Conservation (phyloP, 1,140 invertebrate genomes). For the Agrilus planipennis region DNA sequence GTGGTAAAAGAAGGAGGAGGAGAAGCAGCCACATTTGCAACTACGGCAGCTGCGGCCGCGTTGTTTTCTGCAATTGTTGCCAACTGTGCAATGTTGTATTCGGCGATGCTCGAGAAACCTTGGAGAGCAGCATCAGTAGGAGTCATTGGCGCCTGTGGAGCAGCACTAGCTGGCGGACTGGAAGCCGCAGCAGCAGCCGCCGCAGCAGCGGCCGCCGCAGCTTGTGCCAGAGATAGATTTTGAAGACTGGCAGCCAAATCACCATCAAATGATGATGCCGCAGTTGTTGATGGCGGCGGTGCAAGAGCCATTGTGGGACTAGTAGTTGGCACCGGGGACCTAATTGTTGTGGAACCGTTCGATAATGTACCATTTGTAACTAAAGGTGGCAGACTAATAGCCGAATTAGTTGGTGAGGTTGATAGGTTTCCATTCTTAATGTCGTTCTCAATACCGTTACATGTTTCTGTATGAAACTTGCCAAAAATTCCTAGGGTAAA, state of each 20-base stretch:
- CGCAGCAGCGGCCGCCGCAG: slow-evolving; percentile 31
- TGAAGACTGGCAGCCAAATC: slow-evolving; percentile 31
- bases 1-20: slow-evolving; percentile 51
- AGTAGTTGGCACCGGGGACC: slow-evolving; percentile 42
- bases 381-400: slow-evolving; percentile 14
- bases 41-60: slow-evolving; percentile 47
- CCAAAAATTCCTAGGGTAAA: too few species aligned
- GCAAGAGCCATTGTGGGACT: too few species aligned
- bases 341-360: slow-evolving; percentile 38
- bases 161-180: slow-evolving; percentile 30
- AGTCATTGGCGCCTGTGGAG: slow-evolving; percentile 35
- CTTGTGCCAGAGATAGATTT: slow-evolving; percentile 37
- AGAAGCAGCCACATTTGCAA: too few species aligned
- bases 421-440: slow-evolving; percentile 6
- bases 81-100: slow-evolving; percentile 71
- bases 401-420: neutral
- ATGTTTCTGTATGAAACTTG: slow-evolving; percentile 12
- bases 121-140: slow-evolving; percentile 31
- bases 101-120: slow-evolving; percentile 59
- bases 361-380: slow-evolving; percentile 19
- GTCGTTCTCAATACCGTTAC: neutral
- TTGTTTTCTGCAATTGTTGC: slow-evolving; percentile 62
- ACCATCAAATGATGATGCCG: slow-evolving; percentile 70
- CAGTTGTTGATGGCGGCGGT: slow-evolving; percentile 52
- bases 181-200: too few species aligned